These are phyloP conservation scores for Caenorhabditis sp. DNA, from an alignment of 2,888 invertebrate genomes.

Conservation along the genomic window DNA sequence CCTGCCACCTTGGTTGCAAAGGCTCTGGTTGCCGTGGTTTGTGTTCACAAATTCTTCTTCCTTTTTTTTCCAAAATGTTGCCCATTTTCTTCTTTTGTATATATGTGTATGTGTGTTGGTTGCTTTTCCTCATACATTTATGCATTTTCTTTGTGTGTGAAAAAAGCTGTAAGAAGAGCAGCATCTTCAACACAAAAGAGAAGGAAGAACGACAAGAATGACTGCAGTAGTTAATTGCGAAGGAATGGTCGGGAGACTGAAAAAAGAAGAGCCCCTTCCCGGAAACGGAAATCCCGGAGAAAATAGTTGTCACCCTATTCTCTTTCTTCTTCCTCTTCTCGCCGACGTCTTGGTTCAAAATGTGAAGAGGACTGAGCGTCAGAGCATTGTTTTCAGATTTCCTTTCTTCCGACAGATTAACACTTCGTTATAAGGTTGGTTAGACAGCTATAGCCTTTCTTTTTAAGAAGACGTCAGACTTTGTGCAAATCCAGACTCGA, in stretches of 20 bases:
- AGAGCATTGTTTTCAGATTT: constrained; percentile 11
- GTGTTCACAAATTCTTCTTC: not conserved
- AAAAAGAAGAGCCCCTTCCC: not conserved
- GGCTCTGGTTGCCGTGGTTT: constrained; percentile 15
- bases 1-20: not conserved
- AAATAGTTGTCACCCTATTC: constrained; percentile 10
- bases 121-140: constrained; percentile 35
- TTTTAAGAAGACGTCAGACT: too few species aligned
- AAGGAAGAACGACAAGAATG: constrained; percentile 8
- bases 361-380: not conserved
- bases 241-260: constrained; percentile 10
- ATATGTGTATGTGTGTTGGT: not conserved
- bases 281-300: constrained; percentile 12
- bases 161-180: constrained; percentile 33
- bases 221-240: constrained; percentile 28
- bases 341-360: constrained; percentile 11
- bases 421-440: not conserved
- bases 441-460: not conserved
- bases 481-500: too few species aligned
- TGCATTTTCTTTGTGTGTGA: constrained; percentile 49
- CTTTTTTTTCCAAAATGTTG: constrained; percentile 4
- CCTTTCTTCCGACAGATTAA: not conserved
- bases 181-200: constrained; percentile 12
- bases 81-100: constrained; percentile 3
- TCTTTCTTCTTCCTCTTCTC: not conserved